phyloP scores from a whole-genome alignment of 1,140 invertebrate species.

The Lepeophtheirus salmonis region DNA sequence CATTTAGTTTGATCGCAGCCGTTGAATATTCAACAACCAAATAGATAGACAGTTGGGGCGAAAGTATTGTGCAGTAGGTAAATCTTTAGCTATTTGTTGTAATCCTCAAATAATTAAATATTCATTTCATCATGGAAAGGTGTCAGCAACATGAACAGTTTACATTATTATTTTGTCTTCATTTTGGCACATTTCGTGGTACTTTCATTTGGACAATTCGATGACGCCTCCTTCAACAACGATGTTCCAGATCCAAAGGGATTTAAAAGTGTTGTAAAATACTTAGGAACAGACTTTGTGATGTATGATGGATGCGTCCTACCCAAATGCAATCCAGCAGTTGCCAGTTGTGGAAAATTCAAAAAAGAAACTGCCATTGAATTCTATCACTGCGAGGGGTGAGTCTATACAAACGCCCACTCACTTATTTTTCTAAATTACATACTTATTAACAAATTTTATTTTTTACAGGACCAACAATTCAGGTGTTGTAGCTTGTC shows the following conservation, averaged over 20 bases:
- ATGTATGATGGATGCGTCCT: neutral
- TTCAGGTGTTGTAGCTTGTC: neutral
- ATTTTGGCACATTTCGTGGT: neutral
- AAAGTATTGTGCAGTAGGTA: neutral
- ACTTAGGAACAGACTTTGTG: neutral
- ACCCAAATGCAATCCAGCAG: neutral
- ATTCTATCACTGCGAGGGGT: neutral
- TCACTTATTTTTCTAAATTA: neutral
- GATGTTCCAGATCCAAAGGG: neutral
- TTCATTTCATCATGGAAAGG: too few species aligned
- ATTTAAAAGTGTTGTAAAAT: neutral
- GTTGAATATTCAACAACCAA: neutral
- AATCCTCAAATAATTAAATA: too few species aligned
- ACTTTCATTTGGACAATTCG: neutral
- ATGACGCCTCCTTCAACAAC: neutral
- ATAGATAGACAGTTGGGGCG: neutral
- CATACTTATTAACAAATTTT: neutral
- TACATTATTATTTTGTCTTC: neutral
- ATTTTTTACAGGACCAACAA: neutral
- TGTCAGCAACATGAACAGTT: too few species aligned
- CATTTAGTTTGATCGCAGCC: neutral
- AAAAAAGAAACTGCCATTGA: neutral
- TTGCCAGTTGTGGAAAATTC: neutral
- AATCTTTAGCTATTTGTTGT: neutral
- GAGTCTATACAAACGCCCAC: too few species aligned